A percentile compares a stretch with the other conserved stretches of the same genome.
Conservation (phyloP, 1,140 invertebrate species). For the Neodiprion lecontei region DNA sequence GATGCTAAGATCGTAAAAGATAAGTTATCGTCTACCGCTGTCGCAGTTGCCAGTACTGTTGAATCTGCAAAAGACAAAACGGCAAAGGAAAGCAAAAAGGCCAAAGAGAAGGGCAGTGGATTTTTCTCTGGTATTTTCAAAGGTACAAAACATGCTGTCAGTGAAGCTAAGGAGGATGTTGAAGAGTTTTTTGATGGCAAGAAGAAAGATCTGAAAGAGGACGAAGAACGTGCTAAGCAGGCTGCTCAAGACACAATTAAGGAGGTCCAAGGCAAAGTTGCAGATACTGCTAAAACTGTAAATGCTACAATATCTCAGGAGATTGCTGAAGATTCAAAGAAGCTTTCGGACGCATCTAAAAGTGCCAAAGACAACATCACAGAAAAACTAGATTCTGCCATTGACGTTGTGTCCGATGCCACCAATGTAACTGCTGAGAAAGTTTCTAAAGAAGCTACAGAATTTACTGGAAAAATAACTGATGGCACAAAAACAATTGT, state of each 20-base stretch:
- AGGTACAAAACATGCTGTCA: constrained; percentile 12
- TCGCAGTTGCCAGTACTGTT: neutral
- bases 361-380: constrained; percentile 23
- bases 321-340: constrained; percentile 21
- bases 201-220: constrained; percentile 14
- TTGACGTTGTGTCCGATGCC: constrained; percentile 10
- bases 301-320: constrained; percentile 24
- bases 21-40: neutral
- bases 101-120: constrained; percentile 16
- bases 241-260: constrained; percentile 8
- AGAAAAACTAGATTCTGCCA: constrained; percentile 16
- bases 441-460: neutral
- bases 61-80: constrained; percentile 15
- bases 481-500: neutral
- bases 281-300: neutral
- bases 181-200: constrained; percentile 26
- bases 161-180: constrained; percentile 17
- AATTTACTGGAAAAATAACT: neutral
- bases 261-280: constrained; percentile 8
- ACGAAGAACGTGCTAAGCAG: constrained; percentile 15
- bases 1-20: constrained; percentile 8
- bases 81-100: constrained; percentile 12
- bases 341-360: constrained; percentile 23
- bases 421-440: constrained; percentile 14
- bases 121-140: constrained; percentile 19